Evolutionary conservation across 2,113 vertebrate genomes (phyloP), one percentile per base, ranked within the genome.

Genomic region (Mohoua ochrocephala): DNA sequence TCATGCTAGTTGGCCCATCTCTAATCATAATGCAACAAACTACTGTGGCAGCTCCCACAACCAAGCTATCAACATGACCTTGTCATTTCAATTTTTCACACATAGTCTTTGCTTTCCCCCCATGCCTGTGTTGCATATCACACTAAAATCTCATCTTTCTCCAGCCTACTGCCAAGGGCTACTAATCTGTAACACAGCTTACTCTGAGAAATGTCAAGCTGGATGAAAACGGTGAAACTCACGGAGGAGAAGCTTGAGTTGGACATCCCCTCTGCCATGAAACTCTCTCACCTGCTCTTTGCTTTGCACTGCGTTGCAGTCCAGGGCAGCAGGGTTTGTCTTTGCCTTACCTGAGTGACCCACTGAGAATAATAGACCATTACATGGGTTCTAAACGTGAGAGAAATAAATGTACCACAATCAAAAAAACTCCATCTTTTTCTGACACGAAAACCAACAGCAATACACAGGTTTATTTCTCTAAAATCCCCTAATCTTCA

Each of bases 71-170:
- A 84, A 84, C 28, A 2, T 67, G 93, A 95, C 50, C 68, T 92
- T 96, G 79, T 91, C 67, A 85, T 93, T 97, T 97, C 64, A 87
- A 80, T 96, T 97, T 97, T 96, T 93, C 65, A 79, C 87, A 91
- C 57, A 60, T 80, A 53, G 91, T 88, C 76, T 93, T 95, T 95
- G 35, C 27, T 75, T 57, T 50, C 13, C 3, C 22, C 23, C 16
- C 12, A 1, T 64, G 52, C 75, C 42, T 89, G 15, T 91, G 57
- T 76, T 88, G 47, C 28, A 24, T 77, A 95, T 93, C 35, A 10
- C 53, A 81, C 52, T 80, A 89, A 91, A 97, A 70, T 89, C 93
- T 96, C 93, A 74, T 94, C 82, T 96, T 84, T 97, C 84, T 96
- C 31, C 82, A 83, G 78, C 49, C 84, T 89, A 78, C 57, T 85